phyloP scores from a whole-genome alignment of 2,888 invertebrate species.

The Chrysotoxum bicinctum region DNA sequence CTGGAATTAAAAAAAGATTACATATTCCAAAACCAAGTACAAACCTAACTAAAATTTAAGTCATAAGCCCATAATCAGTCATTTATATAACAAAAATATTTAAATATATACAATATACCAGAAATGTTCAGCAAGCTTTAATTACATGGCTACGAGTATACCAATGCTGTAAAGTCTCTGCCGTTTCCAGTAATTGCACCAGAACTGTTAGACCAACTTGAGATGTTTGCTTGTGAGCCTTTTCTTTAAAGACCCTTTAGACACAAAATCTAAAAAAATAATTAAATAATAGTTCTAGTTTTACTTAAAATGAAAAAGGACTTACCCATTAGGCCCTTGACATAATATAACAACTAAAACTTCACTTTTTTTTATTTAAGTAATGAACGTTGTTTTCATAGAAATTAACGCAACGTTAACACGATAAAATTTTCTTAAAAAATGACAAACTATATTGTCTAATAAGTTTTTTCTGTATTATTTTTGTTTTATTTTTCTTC shows the following conservation, averaged over 20 bases:
- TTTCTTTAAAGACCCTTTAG: conserved; percentile 8
- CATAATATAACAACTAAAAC: conserved; percentile 28
- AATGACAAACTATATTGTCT: conserved; percentile 58
- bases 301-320: conserved; percentile 67
- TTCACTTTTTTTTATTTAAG: conserved; percentile 18
- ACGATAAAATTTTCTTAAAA: conserved; percentile 19
- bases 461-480: conserved; percentile 15
- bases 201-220: conserved; percentile 32
- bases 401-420: conserved; percentile 22
- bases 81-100: conserved; percentile 16
- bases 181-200: conserved; percentile 34
- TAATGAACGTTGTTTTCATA: neutral
- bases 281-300: conserved; percentile 50
- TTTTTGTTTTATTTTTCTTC: conserved; percentile 37
- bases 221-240: neutral
- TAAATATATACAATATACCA: conserved; percentile 33
- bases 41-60: neutral
- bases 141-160: conserved; percentile 37
- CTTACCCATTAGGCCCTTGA: conserved; percentile 66
- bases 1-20: neutral
- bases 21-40: neutral
- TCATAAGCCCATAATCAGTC: neutral
- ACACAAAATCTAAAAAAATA: conserved; percentile 39
- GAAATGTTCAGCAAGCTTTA: conserved; percentile 19
- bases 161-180: conserved; percentile 39